phyloP scores from a whole-genome alignment of 2,797 vertebrate species.

The Trachurus trachurus region DNA sequence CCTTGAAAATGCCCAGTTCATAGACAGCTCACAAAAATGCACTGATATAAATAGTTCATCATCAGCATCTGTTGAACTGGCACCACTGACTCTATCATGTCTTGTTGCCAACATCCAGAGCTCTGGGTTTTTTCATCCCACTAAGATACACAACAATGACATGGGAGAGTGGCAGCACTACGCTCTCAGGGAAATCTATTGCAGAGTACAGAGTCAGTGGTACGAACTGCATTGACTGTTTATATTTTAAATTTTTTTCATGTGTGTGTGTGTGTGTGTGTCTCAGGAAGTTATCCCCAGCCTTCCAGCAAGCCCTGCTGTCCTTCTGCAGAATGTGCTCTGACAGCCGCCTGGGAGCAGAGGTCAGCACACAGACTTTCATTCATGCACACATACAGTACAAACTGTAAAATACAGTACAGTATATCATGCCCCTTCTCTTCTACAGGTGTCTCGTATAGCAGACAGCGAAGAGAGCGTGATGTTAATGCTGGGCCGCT shows the following conservation, averaged over 20 bases:
- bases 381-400: neutral
- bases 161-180: neutral
- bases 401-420: neutral
- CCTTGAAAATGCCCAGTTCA: neutral
- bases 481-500: conserved; percentile 98
- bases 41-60: neutral
- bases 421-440: neutral
- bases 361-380: conserved; percentile 85
- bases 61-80: conserved; percentile 7
- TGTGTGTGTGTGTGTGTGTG: neutral
- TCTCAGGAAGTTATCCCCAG: conserved; percentile 92
- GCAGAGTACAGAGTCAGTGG: conserved; percentile 46
- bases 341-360: conserved; percentile 96
- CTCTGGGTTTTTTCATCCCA: neutral
- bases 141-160: conserved; percentile 10
- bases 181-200: conserved; percentile 24
- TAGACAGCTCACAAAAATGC: neutral
- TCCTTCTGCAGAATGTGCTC: conserved; percentile 99
- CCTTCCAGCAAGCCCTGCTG: conserved; percentile 97
- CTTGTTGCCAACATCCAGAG: neutral
- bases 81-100: conserved; percentile 16
- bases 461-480: conserved; percentile 98
- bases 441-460: conserved; percentile 93
- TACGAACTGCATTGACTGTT: conserved; percentile 31
- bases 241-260: conserved; percentile 22